Percentiles rank a stretch among this genome's conserved stretches.
These are phyloP conservation scores for Eristalinus sepulchralis DNA, from an alignment of 2,888 invertebrate species.

Conservation along the genomic window DNA sequence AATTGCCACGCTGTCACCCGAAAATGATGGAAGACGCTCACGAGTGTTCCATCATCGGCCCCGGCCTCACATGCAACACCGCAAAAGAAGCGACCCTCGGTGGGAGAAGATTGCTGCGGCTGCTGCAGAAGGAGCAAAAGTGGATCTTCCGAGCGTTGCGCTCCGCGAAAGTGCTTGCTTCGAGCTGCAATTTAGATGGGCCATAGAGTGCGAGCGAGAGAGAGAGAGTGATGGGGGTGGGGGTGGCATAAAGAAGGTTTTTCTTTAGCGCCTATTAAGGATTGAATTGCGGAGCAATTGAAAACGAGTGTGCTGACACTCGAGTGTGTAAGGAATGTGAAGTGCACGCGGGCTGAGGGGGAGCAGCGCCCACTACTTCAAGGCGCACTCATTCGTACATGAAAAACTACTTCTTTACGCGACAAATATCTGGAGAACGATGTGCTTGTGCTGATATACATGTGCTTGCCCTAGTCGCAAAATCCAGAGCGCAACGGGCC, in stretches of 20 bases:
- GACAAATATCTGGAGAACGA: slow-evolving; percentile 37
- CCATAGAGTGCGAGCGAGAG: slow-evolving; percentile 8
- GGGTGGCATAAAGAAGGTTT: slow-evolving; percentile 38
- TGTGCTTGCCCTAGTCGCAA: not conserved
- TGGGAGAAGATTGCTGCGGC: not conserved
- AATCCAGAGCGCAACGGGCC: slow-evolving; percentile 13
- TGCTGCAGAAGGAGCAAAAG: not conserved
- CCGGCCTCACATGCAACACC: not conserved
- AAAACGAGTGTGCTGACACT: slow-evolving; percentile 62
- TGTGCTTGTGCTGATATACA: slow-evolving; percentile 1
- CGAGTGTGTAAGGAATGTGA: slow-evolving; percentile 59
- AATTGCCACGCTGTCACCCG: slow-evolving; percentile 26
- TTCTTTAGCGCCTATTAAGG: slow-evolving; percentile 52
- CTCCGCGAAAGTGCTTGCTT: slow-evolving; percentile 55
- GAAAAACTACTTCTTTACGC: slow-evolving; percentile 54
- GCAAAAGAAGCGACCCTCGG: slow-evolving; percentile 37
- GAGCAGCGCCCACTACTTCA: not conserved
- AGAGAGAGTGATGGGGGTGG: not conserved
- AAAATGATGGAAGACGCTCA: slow-evolving; percentile 3
- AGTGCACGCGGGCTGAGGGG: slow-evolving; percentile 34
- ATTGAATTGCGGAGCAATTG: slow-evolving; percentile 63
- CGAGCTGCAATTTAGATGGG: slow-evolving; percentile 55
- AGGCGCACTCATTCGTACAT: not conserved
- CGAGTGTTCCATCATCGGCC: not conserved
- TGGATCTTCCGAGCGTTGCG: not conserved